Evolutionary conservation across 1,140 invertebrate genomes (phyloP), one percentile per base, ranked within the genome.

Genomic region (Gryon sp.): DNA sequence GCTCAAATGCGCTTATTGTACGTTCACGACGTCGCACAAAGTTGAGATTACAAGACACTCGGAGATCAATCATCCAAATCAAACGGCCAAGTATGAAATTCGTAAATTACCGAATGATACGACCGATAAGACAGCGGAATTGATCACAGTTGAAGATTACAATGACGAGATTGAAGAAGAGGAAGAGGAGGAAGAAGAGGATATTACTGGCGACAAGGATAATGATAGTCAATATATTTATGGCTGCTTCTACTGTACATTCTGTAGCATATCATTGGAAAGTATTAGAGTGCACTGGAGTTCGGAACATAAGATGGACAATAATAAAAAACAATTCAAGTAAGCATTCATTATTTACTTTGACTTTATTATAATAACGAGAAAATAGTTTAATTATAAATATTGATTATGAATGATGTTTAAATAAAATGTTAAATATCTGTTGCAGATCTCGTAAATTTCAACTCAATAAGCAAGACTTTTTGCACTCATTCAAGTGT

Each of bases 1-100:
- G 4, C 79, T 6, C 0, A 87, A 85, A 15, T 89, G 88, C 14
- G 36, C 15, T 0, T 81, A 87, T 14, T 89, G 88, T 26, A 81
- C 80, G 0, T 88, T 80, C 14, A 74, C 45, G 2, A 72, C 77
- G 4, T 45, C 68, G 0, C 48, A 74, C 3, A 74, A 82, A 4
- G 46, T 66, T 0, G 86, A 89, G 7, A 28, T 88, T 1, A 55
- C 76, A 14, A 80, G 84, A 12, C 88, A 89, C 43, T 87, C 78
- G 24, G 80, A 86, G 14, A 3, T 78, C 0, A 85, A 84, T 78
- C 87, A 89, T 60, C 63, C 83, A 0, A 63, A 81, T 19, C 12
- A 81, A 1, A 69, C 79, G 0, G 72, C 80, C 2, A 82, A 84
- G 22, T 74, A 69, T 32, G 69, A 77, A 36, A 48, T 48, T 0